Evolutionary conservation across 2,113 vertebrate genomes (phyloP).

Genomic region (Oophaga pumilio): DNA sequence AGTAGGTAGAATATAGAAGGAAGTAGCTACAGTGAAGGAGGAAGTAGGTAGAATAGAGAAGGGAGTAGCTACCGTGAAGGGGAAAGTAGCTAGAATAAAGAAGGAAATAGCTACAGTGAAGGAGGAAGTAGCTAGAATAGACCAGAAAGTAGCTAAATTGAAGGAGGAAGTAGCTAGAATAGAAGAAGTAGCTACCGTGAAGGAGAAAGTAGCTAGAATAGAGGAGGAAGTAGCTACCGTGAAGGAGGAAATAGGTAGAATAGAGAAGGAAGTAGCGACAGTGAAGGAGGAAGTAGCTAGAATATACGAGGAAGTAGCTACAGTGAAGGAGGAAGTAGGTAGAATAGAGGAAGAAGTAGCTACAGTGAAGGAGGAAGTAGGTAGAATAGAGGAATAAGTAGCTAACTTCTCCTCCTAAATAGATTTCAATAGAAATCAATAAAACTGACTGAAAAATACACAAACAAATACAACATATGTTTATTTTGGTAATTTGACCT

Average conservation of each 20-base stretch:
- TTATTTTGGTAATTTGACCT: not conserved
- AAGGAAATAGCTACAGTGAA: no score
- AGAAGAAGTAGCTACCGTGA: not conserved
- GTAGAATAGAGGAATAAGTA: not conserved
- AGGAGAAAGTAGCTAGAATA: no score
- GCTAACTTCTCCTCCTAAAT: not conserved
- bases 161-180: not conserved
- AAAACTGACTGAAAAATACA: not conserved
- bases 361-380: not conserved
- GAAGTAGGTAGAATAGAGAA: no score
- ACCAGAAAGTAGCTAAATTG: no score
- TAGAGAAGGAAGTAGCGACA: not conserved
- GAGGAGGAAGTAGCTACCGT: not conserved
- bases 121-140: no score
- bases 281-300: not conserved
- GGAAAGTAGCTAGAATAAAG: no score
- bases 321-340: not conserved
- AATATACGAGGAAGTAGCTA: not conserved
- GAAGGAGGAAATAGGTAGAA: not conserved
- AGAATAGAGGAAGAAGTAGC: not conserved
- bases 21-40: no score
- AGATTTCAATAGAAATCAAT: not conserved
- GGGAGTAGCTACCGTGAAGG: no score
- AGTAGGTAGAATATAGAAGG: no score
- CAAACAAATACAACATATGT: not conserved